Evolutionary conservation across 2,797 vertebrate species (phyloP).

Genomic region (Dicrostonyx torquatus): DNA sequence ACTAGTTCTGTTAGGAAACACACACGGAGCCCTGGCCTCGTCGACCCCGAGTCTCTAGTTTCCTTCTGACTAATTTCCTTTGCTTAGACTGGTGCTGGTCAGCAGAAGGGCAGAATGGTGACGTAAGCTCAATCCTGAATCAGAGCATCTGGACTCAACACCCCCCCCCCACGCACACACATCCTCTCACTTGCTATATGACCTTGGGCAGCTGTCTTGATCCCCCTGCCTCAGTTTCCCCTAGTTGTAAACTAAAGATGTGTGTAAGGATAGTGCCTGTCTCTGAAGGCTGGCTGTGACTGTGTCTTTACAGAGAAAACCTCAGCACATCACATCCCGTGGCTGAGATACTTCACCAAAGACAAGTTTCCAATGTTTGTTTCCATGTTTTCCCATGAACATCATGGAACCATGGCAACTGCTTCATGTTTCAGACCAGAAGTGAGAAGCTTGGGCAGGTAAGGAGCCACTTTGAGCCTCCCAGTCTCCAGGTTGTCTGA

Average conservation of each 20-base stretch:
- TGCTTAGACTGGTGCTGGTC: background rate
- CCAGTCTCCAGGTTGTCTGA: background rate
- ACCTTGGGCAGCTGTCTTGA: background rate
- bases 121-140: fast-evolving
- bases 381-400: background rate
- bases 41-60: background rate
- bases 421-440: background rate
- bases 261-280: background rate
- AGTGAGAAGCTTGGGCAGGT: background rate
- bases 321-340: background rate
- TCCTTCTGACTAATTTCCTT: background rate
- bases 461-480: background rate
- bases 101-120: background rate
- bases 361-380: background rate
- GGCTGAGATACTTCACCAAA: background rate
- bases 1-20: background rate
- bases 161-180: too few relatives aligned
- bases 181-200: background rate
- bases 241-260: background rate
- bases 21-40: background rate
- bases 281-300: background rate
- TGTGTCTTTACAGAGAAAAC: background rate
- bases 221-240: background rate
- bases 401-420: background rate
- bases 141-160: background rate